These are phyloP conservation scores for Alouatta palliata DNA, from an alignment of 2,113 vertebrate species.

Conservation along the genomic window DNA sequence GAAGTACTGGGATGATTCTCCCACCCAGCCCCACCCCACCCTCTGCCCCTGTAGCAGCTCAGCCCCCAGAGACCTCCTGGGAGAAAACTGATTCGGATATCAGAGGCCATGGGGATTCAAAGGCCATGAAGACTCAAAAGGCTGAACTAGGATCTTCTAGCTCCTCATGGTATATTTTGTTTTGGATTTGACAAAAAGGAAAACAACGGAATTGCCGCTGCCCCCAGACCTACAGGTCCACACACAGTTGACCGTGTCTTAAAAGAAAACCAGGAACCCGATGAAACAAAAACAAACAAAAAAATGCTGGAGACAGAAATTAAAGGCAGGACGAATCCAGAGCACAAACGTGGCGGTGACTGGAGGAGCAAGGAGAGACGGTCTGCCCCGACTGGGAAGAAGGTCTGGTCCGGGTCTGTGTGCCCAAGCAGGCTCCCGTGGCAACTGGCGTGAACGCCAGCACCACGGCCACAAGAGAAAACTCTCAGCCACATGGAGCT, in stretches of 20 bases:
- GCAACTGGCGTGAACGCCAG: neutral
- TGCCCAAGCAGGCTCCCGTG: rapidly evolving
- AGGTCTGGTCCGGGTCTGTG: neutral
- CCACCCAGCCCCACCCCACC: neutral
- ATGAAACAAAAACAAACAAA: neutral
- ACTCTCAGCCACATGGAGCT: neutral
- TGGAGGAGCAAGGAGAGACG: rapidly evolving
- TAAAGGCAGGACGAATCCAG: neutral
- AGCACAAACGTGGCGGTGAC: neutral
- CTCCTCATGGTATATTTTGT: constrained; percentile 58
- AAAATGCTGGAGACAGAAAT: neutral
- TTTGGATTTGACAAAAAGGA: constrained; percentile 39
- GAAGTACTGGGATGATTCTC: neutral
- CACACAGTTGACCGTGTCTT: constrained; percentile 34
- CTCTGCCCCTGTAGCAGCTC: neutral
- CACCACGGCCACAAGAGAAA: neutral
- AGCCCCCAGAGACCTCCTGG: constrained; percentile 76
- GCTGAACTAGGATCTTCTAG: constrained; percentile 36
- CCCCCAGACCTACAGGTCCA: neutral
- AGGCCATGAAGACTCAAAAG: constrained; percentile 49
- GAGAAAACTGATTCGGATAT: constrained; percentile 55
- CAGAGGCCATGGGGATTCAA: constrained; percentile 61
- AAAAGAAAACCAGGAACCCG: neutral
- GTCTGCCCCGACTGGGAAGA: neutral
- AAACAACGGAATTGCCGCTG: neutral